A percentile compares a stretch with the other conserved stretches of the same genome.
Conservation (phyloP, 1,140 invertebrate species). For the Drosophila funebris region DNA sequence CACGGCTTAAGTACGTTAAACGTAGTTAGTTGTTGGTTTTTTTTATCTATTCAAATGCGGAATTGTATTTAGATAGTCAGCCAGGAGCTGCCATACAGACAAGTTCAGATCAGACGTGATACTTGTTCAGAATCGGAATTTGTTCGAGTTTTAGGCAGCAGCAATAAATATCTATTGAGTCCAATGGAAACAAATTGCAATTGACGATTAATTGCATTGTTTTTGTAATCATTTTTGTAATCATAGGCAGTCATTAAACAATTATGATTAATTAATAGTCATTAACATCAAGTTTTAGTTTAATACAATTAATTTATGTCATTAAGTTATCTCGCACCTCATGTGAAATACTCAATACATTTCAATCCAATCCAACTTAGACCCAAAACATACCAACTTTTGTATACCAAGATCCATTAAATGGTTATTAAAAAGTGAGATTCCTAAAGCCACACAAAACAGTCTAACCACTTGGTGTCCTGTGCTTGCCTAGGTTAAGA, state of each 20-base stretch:
- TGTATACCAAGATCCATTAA: conserved; percentile 29
- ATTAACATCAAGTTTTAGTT: conserved; percentile 6
- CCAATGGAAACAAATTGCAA: not conserved
- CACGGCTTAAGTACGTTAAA: conserved; percentile 72
- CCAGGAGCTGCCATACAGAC: conserved; percentile 49
- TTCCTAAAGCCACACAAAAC: conserved; percentile 32
- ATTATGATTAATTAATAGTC: conserved; percentile 47
- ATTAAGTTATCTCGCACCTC: not conserved
- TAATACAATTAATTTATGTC: conserved; percentile 20
- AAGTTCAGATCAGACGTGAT: not conserved
- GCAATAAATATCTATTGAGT: not conserved
- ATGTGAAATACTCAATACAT: conserved; percentile 41
- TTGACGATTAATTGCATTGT: conserved; percentile 21
- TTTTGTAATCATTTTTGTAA: conserved; percentile 45
- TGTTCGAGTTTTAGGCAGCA: not conserved
- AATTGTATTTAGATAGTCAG: conserved; percentile 26
- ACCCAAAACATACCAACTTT: conserved; percentile 20
- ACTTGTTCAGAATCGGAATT: not conserved
- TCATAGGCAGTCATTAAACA: conserved; percentile 65
- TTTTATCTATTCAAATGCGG: conserved; percentile 24
- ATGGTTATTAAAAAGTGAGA: conserved; percentile 12
- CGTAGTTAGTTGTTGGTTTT: conserved; percentile 58
- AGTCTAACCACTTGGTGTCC: conserved; percentile 42
- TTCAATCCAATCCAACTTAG: not conserved
- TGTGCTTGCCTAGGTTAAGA: conserved; percentile 11